These are phyloP conservation scores for Kryphioiulus occultus DNA, from an alignment of 2,888 invertebrate genomes.

Conservation along the genomic window DNA sequence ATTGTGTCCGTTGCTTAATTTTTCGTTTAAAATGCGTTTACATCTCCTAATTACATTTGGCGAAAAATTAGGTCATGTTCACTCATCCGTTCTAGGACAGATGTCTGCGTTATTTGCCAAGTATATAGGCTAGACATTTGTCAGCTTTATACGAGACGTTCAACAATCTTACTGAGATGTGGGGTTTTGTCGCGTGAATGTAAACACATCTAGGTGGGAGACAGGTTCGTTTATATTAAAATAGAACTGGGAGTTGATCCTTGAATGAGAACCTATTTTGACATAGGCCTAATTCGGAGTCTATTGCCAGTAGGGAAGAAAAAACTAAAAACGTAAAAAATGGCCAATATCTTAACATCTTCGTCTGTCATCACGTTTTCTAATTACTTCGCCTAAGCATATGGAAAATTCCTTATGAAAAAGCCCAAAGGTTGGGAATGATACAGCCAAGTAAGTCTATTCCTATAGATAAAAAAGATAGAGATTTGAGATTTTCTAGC, in stretches of 20 bases:
- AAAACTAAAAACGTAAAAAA: no score
- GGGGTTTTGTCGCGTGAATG: background rate
- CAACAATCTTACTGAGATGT: background rate
- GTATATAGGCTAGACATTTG: conserved; percentile 32
- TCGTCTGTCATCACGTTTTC: background rate
- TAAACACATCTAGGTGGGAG: background rate
- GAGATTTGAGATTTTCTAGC: no score
- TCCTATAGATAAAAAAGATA: no score
- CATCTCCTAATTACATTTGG: background rate
- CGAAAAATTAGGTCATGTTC: background rate
- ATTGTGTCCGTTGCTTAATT: no score
- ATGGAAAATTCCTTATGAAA: background rate
- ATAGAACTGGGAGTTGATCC: background rate
- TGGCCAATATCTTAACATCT: background rate
- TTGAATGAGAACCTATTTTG: background rate
- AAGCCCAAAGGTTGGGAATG: no score
- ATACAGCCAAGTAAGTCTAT: no score
- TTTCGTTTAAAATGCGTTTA: background rate
- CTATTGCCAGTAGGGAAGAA: no score
- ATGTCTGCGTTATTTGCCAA: background rate
- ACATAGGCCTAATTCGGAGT: background rate
- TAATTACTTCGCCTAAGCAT: background rate
- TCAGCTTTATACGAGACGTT: conserved; percentile 9
- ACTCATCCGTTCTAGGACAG: background rate
- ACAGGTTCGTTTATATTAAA: background rate